Evolutionary conservation across 2,797 vertebrate species (phyloP), one percentile per base, ranked within the genome.

Genomic region (Hipposideros larvatus): DNA sequence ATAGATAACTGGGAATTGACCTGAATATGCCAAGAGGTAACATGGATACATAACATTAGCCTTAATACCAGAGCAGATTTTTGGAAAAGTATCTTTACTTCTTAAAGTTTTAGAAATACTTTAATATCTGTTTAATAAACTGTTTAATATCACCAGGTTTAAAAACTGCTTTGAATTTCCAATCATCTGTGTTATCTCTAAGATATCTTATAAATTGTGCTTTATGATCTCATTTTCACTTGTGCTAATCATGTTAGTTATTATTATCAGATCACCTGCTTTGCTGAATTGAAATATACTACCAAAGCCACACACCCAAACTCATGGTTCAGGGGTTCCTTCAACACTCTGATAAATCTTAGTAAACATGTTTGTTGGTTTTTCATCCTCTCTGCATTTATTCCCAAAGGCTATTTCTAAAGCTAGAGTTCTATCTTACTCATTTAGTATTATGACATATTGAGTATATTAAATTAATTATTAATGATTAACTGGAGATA

Each of bases 81-180:
- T 53, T 74, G 78, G 51, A 74, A 94, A 85, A 94, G 15, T 43
- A 31, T 77, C 53, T 94, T 91, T 70, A 92, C 48, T 86, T 95
- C 94, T 96, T 83, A 79, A 94, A 51, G 19, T 63, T 79, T 91
- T 83, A 86, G 24, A 84, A 93, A 78, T 95, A 75, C 1, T 84
- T 90, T 71, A 80, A 37, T 88, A 75, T 87, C 65, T 90, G 31
- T 68, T 94, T 94, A 96, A 88, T 92, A 94, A 88, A 90, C 63
- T 74, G 1, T 48, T 94, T 91, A 19, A 51, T 89, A 89, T 83
- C 19, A 82, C n/a, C 19, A 75, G 79, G 73, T 9, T 82, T 22
- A 94, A 94, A 19, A 82, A 61, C 75, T 11, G 41, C 80, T 94
- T 95, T 88, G 88, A 96, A 86, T 53, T 87, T 97, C 57, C 43